phyloP scores from a whole-genome alignment of 2,797 vertebrate genomes.

The Babyrousa celebensis region DNA sequence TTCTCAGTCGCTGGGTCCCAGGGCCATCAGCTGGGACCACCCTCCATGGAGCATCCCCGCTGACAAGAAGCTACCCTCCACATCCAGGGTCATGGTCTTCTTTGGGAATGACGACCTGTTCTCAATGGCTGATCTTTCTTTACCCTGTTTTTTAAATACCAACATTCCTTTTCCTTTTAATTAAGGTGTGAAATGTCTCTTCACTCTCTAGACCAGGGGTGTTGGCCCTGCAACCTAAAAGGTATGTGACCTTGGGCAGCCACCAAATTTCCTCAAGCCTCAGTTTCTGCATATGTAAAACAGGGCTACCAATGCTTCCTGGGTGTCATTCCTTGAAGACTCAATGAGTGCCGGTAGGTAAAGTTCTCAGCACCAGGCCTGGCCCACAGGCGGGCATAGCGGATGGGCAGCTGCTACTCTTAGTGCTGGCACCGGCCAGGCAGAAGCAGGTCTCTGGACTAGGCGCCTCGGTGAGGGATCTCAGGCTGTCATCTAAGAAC shows the following conservation, averaged over 20 bases:
- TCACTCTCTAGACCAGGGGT: neutral
- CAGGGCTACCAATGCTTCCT: neutral
- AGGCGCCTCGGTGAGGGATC: neutral
- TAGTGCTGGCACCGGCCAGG: neutral
- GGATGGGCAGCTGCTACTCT: no score
- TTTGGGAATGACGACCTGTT: neutral
- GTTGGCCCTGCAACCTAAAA: neutral
- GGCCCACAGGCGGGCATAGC: neutral
- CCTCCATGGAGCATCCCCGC: neutral
- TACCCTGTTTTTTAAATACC: neutral
- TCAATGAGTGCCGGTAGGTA: neutral
- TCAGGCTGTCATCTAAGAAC: neutral
- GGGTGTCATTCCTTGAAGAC: neutral
- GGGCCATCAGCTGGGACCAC: neutral
- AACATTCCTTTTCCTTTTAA: neutral
- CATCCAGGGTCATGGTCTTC: no score
- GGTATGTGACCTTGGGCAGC: neutral
- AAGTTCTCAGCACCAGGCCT: neutral
- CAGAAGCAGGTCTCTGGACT: neutral
- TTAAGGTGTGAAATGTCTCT: neutral
- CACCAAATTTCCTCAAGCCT: neutral
- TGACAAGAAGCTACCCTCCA: accelerated
- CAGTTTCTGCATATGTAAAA: neutral
- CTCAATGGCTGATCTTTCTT: neutral
- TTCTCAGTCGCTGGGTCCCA: neutral